Base-by-base conservation (phyloP, 2,797 vertebrate species). In the Thamnophis elegans region DNA sequence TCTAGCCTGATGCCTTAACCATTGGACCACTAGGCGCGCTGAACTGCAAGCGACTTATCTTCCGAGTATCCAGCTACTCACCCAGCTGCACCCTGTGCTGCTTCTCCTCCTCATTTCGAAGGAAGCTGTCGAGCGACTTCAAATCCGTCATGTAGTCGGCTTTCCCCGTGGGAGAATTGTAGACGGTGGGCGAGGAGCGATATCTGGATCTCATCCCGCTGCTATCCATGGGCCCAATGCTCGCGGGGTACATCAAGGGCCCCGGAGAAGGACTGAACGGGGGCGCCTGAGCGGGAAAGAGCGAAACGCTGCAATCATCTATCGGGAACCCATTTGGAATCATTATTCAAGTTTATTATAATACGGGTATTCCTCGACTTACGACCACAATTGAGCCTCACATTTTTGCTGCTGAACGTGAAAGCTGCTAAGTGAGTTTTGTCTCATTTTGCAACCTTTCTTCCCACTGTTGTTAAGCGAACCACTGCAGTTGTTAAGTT, bases 91-190 rank as follows among this genome's bases (percentile, higher is more conserved):
- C 98, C 62, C 98, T 98, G 55, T 99, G 98, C 94, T 98, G 98
- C 14, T 98, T 99, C 97, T 99, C 99, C 93, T 99, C 99, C 94
- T 99, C 99, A 0, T 97, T 97, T 78, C 97, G 98, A 14, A 99
- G 98, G 94, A 99, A 99, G 93, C 97, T 97, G 95, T 99, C 98
- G 94, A 99, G 94, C 28, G 97, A 98, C 89, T 98, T 98, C 26
- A 98, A 97, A 93, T 99, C 98, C 1, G 98, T 98, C 95, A 99
- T 99, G 59, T 98, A 99, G 90, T 99, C 99, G 3, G 99, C 99
- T 85, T 99, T 99, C 73, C 97, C 98, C 47, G 98, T 97, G 1
- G 98, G 98, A 0, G 98, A 98, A 65, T 97, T 99, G 32, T 99
- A 99, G 3, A 98, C 97, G 0, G 98, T 97, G 18, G 99, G 98